Conservation (phyloP, 2,888 invertebrate genomes). For the Meganola albula region DNA sequence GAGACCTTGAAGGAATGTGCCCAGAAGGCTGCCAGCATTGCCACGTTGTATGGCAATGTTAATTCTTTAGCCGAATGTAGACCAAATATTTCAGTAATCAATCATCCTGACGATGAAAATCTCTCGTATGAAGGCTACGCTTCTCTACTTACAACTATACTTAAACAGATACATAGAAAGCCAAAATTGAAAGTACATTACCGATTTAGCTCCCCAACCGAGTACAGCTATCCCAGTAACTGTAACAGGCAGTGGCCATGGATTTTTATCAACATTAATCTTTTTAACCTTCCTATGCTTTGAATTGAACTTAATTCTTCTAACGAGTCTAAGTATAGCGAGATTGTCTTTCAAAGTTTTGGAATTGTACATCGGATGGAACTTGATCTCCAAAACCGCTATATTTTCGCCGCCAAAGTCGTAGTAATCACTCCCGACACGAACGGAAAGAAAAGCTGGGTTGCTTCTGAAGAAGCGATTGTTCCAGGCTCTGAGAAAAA, state of each 20-base stretch:
- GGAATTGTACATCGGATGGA: conserved; percentile 54
- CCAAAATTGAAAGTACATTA: conserved; percentile 21
- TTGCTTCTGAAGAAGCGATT: conserved; percentile 63
- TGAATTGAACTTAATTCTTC: conserved; percentile 33
- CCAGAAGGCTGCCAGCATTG: too few relatives aligned
- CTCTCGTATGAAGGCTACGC: too few relatives aligned
- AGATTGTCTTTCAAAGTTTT: conserved; percentile 49
- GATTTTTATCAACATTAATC: conserved; percentile 44
- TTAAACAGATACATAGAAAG: too few relatives aligned
- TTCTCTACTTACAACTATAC: too few relatives aligned
- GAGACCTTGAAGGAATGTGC: too few relatives aligned
- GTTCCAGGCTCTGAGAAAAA: conserved; percentile 53
- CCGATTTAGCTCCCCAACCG: conserved; percentile 59
- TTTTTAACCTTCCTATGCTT: conserved; percentile 36
- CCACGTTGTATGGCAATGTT: too few relatives aligned
- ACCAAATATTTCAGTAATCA: too few relatives aligned
- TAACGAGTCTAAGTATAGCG: conserved; percentile 43
- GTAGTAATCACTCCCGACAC: conserved; percentile 53
- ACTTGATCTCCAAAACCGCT: conserved; percentile 49
- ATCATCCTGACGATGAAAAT: too few relatives aligned
- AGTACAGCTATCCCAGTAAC: conserved; percentile 47
- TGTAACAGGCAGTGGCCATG: conserved; percentile 30
- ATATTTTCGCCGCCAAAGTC: conserved; percentile 49
- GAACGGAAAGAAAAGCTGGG: conserved; percentile 53
- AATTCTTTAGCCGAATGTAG: too few relatives aligned